phyloP scores from a whole-genome alignment of 2,888 invertebrate genomes.

The Xestia ashworthii region DNA sequence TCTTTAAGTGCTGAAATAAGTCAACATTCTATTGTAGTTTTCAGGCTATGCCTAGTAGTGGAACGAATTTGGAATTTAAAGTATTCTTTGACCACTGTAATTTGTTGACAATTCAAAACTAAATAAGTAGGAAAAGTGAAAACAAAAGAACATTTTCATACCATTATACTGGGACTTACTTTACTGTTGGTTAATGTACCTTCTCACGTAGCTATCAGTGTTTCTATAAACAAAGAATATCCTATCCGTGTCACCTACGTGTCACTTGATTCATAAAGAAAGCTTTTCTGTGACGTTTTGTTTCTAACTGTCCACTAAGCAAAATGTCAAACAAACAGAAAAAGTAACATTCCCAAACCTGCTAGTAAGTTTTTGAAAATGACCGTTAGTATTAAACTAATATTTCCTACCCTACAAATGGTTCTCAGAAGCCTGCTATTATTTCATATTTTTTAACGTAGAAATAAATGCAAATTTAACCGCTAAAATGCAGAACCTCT shows the following conservation, averaged over 20 bases:
- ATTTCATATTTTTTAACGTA: background rate
- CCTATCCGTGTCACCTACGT: too few relatives aligned
- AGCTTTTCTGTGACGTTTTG: too few relatives aligned
- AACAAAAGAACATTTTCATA: background rate
- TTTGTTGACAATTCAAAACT: background rate
- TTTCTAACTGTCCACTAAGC: too few relatives aligned
- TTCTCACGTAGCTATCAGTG: too few relatives aligned
- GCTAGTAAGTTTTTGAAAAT: too few relatives aligned
- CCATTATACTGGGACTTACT: background rate
- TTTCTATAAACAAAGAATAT: too few relatives aligned
- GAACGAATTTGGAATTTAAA: background rate
- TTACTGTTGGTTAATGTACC: too few relatives aligned
- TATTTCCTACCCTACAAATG: background rate
- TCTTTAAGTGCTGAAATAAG: background rate
- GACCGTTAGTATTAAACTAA: background rate
- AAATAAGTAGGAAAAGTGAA: background rate
- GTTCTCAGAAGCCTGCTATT: background rate
- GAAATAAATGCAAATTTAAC: slow-evolving; percentile 9
- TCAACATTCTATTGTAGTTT: background rate
- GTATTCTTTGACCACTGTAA: background rate
- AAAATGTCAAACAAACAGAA: too few relatives aligned
- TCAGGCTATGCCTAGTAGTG: background rate
- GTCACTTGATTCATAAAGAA: too few relatives aligned
- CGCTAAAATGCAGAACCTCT: background rate
- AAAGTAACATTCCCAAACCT: too few relatives aligned